Evolutionary conservation across 2,888 invertebrate genomes (phyloP), one percentile per base, ranked within the genome.

Genomic region (Alsophila aescularia): DNA sequence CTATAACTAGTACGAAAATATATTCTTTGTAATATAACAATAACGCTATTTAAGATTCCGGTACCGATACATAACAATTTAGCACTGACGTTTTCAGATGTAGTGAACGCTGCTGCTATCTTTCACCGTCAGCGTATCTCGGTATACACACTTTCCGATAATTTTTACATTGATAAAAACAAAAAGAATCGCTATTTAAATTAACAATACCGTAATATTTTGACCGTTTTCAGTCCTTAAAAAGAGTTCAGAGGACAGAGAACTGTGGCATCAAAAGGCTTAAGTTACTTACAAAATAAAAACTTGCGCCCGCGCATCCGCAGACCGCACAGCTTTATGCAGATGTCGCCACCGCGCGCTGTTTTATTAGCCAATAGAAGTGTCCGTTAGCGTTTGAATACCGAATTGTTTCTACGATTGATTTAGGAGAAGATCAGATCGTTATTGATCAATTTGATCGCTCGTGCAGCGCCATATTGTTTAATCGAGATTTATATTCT

Each of bases 301-400:
- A 75, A 73, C 80, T 78, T 71, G 76, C 75, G 74, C 77, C 52
- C 66, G 66, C 70, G 72, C 75, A 67, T 72, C 55, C 12, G 37
- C 36, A 24, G 31, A 43, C 36, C 36, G 47, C 52, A 21, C 64
- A 65, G 73, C 77, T 80, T 80, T 80, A 81, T 79, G 75, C 70
- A 68, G 73, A 75, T 68, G 76, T 76, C 72, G 67, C 72, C 70
- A 69, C 68, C 58, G 70, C 60, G 60, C 60, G 71, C 69, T 72
- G 73, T 68, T 79, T 80, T 81, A 81, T 79, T 73, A 75, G 68
- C 66, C 77, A 76, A 80, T 79, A 76, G 75, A 75, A 75, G 74
- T 69, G 78, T 77, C 78, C 63, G 63, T 69, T 71, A 37, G 62
- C 65, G 58, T 69, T 71, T 56, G 67, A 72, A 73, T 69, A 70